A percentile compares a stretch with the other conserved stretches of the same genome.
These are phyloP conservation scores for Drosophila leontia DNA, from an alignment of 1,140 invertebrate genomes.

Conservation along the genomic window DNA sequence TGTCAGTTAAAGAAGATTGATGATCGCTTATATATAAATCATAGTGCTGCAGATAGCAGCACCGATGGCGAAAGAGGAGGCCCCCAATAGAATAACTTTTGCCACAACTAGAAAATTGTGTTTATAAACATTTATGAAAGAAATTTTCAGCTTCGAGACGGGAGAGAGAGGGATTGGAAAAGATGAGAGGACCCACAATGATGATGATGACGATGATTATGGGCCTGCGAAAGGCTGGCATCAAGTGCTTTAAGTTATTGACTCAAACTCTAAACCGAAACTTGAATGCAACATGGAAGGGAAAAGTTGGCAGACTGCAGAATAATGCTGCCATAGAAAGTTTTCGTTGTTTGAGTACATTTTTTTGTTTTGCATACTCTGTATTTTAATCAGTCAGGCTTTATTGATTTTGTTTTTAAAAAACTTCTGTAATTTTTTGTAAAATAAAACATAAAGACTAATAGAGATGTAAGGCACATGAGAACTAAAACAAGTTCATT, in stretches of 20 bases:
- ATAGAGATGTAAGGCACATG: too few species aligned
- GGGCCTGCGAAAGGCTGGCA: constrained; percentile 24
- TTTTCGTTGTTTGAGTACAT: constrained; percentile 35
- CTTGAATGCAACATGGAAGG: constrained; percentile 40
- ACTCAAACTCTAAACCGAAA: constrained; percentile 53
- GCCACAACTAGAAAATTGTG: constrained; percentile 70
- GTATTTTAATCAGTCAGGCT: constrained; percentile 7
- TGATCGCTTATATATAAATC: constrained; percentile 66
- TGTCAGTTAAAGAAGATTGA: constrained; percentile 72
- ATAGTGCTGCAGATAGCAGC: constrained; percentile 36
- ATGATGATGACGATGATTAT: constrained; percentile 15
- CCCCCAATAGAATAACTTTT: constrained; percentile 48
- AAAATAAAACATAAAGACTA: background rate
- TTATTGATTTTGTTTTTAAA: background rate
- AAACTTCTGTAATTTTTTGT: background rate
- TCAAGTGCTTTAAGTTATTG: constrained; percentile 75
- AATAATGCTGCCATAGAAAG: constrained; percentile 64
- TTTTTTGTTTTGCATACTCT: constrained; percentile 36
- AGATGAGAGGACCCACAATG: constrained; percentile 8
- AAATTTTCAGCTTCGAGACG: constrained; percentile 50
- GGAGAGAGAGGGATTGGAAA: constrained; percentile 5
- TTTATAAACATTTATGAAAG: constrained; percentile 80
- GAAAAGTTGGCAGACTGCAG: constrained; percentile 68
- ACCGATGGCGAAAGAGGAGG: background rate
- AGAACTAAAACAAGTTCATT: background rate